A percentile compares a stretch with the other conserved stretches of the same genome.
phyloP scores from a whole-genome alignment of 2,113 vertebrate species.

The Chaetorhynchus papuensis region DNA sequence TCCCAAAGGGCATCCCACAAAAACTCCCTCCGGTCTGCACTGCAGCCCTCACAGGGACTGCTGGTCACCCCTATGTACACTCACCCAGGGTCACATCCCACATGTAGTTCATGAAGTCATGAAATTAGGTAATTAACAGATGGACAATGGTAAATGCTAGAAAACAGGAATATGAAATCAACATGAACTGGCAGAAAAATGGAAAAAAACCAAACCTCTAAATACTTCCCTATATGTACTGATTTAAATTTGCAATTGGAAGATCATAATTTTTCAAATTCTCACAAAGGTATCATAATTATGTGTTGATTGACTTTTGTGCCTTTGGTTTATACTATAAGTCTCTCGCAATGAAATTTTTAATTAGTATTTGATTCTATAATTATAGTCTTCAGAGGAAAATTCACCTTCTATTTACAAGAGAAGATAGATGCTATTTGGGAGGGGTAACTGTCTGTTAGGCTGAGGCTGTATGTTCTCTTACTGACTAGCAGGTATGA shows the following conservation, averaged over 20 bases:
- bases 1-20: background rate
- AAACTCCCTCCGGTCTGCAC: background rate
- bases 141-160: background rate
- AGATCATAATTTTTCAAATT: background rate
- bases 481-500: background rate
- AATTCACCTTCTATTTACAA: background rate
- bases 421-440: background rate
- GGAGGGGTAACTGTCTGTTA: background rate
- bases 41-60: background rate
- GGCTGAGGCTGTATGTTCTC: background rate
- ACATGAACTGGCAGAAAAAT: background rate
- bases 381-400: background rate
- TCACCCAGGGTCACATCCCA: background rate
- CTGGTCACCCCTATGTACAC: background rate
- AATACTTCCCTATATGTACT: background rate
- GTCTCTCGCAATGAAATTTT: background rate
- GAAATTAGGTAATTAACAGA: background rate
- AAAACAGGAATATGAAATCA: background rate
- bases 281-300: background rate
- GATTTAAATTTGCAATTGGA: background rate
- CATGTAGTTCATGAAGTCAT: background rate
- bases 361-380: background rate
- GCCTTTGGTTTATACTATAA: background rate
- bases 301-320: background rate
- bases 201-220: background rate